These are phyloP conservation scores for Macaca nemestrina DNA, from an alignment of 2,113 vertebrate genomes.

Conservation along the genomic window DNA sequence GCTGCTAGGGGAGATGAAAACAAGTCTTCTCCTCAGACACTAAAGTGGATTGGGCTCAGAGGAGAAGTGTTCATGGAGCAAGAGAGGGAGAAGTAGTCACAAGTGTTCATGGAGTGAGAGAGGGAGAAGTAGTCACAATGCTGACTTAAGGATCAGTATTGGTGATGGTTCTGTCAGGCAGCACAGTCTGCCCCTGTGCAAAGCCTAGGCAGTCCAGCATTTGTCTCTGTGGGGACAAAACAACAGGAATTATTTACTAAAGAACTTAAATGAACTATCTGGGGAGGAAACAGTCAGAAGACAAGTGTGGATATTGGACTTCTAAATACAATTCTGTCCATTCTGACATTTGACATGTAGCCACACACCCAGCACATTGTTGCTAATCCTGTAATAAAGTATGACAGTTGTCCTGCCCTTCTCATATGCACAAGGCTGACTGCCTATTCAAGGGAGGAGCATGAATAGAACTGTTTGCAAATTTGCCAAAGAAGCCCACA, in stretches of 20 bases:
- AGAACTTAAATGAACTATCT: not conserved
- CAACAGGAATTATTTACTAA: not conserved
- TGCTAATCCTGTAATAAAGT: not conserved
- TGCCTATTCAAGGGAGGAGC: not conserved
- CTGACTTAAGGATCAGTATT: not conserved
- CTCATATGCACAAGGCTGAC: not conserved
- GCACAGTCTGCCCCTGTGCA: rapidly evolving
- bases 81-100: not conserved
- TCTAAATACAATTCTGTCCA: not conserved
- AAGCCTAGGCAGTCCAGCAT: not conserved
- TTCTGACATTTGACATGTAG: not conserved
- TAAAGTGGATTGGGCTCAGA: not conserved
- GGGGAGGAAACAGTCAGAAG: not conserved
- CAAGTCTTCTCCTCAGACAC: not conserved
- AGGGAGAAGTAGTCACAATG: not conserved
- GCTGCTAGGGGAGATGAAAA: not conserved
- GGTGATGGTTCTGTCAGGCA: not conserved
- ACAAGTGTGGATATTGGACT: not conserved
- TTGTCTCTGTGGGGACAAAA: rapidly evolving
- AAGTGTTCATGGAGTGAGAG: not conserved
- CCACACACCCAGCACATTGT: not conserved
- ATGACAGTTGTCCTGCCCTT: not conserved
- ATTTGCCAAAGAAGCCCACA: not conserved
- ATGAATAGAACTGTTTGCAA: not conserved
- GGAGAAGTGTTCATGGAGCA: not conserved